These are phyloP conservation scores for Cantharis nigra DNA, from an alignment of 2,888 invertebrate species.

Conservation along the genomic window DNA sequence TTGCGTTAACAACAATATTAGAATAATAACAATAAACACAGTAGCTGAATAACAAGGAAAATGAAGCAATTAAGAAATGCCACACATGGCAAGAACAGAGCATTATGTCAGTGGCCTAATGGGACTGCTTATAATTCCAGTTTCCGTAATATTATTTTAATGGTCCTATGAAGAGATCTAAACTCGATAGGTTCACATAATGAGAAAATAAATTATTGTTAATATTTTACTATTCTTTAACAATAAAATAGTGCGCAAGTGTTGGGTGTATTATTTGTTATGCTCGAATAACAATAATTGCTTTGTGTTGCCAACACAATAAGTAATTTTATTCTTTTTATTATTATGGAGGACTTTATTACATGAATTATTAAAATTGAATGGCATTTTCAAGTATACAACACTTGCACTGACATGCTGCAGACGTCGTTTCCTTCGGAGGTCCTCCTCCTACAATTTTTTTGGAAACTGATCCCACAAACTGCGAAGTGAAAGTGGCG, in stretches of 20 bases:
- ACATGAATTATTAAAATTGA: not conserved
- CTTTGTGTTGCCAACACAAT: not conserved
- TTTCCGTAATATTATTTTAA: conserved; percentile 33
- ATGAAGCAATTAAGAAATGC: conserved; percentile 28
- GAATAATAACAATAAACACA: conserved; percentile 4
- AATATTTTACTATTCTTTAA: conserved; percentile 21
- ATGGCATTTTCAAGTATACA: not conserved
- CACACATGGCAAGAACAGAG: conserved; percentile 21
- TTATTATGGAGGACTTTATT: not conserved
- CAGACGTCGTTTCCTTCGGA: not conserved
- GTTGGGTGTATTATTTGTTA: not conserved
- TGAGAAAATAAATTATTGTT: conserved; percentile 27
- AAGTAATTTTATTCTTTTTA: not conserved
- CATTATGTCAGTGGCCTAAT: conserved; percentile 29
- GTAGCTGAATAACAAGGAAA: conserved; percentile 23
- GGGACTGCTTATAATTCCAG: conserved; percentile 29
- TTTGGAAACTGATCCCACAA: not conserved
- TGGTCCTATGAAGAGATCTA: conserved; percentile 23
- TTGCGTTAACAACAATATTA: conserved; percentile 9
- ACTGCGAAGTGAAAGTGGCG: not conserved
- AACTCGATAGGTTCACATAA: conserved; percentile 21
- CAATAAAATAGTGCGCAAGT: conserved; percentile 3
- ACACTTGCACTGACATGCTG: not conserved
- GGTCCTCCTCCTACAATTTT: not conserved
- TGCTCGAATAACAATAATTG: not conserved